Conservation (phyloP, 2,113 vertebrate genomes). For the Esox niger region DNA sequence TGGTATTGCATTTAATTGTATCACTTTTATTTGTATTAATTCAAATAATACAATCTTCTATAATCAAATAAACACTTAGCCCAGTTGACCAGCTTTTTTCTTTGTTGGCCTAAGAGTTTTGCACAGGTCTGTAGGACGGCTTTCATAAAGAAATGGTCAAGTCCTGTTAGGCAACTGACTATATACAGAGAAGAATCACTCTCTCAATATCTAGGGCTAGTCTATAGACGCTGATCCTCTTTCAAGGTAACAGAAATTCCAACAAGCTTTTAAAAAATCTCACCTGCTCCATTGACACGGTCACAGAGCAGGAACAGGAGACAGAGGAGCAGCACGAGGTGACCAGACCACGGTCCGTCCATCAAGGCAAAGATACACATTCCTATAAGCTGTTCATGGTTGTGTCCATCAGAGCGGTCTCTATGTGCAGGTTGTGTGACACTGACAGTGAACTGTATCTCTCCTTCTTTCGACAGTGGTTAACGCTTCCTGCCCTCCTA, state of each 20-base stretch:
- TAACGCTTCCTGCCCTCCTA: conserved; percentile 50
- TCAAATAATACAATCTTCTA: too few species aligned
- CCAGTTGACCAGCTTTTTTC: too few species aligned
- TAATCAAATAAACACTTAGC: too few species aligned
- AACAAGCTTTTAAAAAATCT: neutral
- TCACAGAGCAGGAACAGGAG: conserved; percentile 11
- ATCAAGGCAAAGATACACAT: neutral
- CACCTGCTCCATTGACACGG: conserved; percentile 27
- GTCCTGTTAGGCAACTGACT: too few species aligned
- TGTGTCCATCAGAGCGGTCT: neutral
- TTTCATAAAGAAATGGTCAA: too few species aligned
- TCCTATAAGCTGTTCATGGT: neutral
- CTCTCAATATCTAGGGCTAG: too few species aligned
- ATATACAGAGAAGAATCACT: too few species aligned
- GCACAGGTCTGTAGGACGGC: too few species aligned
- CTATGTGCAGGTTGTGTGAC: neutral
- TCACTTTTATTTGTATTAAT: too few species aligned
- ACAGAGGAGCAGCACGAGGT: conserved; percentile 12
- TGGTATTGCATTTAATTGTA: too few species aligned
- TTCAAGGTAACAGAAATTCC: neutral
- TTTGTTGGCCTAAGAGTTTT: too few species aligned
- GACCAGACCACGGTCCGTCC: neutral
- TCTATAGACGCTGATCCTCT: too few species aligned
- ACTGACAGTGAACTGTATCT: neutral
- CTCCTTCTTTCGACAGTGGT: neutral